Conservation (phyloP, 2,113 vertebrate genomes). For the Hoplias malabaricus region DNA sequence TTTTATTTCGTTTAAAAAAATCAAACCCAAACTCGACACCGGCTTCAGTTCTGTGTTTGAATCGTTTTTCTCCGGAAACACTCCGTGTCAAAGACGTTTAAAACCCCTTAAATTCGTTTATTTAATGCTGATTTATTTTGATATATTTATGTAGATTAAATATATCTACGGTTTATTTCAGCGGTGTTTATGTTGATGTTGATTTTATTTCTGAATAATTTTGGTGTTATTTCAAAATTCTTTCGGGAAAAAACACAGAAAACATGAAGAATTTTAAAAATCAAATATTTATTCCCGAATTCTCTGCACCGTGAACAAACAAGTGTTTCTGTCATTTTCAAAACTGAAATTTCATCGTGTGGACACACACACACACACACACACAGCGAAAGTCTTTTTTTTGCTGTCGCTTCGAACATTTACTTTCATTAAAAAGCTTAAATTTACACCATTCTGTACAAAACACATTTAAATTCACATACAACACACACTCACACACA, state of each 20-base stretch:
- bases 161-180: no score
- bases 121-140: no score
- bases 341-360: constrained; percentile 25
- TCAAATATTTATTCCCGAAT: constrained; percentile 49
- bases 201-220: no score
- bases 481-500: background rate
- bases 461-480: background rate
- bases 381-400: background rate
- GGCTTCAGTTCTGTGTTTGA: no score
- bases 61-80: no score
- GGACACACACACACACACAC: constrained; percentile 8
- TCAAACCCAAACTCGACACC: no score
- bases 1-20: no score
- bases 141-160: no score
- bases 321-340: background rate
- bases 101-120: no score
- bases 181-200: no score
- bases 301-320: constrained; percentile 31
- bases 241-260: background rate
- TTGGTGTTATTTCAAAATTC: background rate
- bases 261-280: constrained; percentile 39
- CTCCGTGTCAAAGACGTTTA: no score
- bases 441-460: constrained; percentile 45
- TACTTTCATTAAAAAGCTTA: constrained; percentile 19
- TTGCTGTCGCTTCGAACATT: no score